Evolutionary conservation across 2,113 vertebrate genomes (phyloP), one percentile per base, ranked within the genome.

Genomic region (Salminus brasiliensis): DNA sequence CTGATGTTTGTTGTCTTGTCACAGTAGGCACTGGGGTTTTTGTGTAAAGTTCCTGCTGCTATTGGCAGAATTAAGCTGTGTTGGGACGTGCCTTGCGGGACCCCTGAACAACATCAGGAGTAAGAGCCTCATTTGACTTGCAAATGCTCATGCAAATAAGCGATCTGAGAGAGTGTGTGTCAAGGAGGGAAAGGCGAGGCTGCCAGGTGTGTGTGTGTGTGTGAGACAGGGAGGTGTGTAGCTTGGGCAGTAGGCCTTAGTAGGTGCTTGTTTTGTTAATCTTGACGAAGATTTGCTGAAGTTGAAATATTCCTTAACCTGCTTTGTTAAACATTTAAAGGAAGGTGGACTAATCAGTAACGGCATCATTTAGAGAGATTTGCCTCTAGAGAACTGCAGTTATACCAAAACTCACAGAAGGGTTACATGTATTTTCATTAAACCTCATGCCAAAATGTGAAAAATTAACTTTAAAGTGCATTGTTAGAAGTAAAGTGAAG

Each of bases 101-200:
- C 74, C 55, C 66, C 74, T 68, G 66, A 18, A 76, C 23, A 34
- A 52, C 49, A 68, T 52, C 66, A 41, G 27, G 65, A 29, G 57
- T 21, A 57, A 76, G 66, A 63, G 55, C n/a, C 78, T 77, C 52
- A 43, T 84, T 84, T 84, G 82, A 84, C 63, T 84, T 77, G 78
- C 82, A 84, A 84, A 84, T 32, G 0, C 36, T 41, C 30, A 85
- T 82, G 76, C 80, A 85, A 85, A 85, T 73, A 32, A 77, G 62
- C 15, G 70, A 79, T 36, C 67, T 53, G 68, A 76, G 59, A 43
- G 62, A 79, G 73, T 78, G 80, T 76, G 76, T 79, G 66, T 81
- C 80, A 84, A 79, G 77, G 72, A 81, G 78, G 49, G 25, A 74
- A 68, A 70, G 76, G 72, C 73, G 45, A 68, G 71, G 63, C 47